Evolutionary conservation across 2,113 vertebrate genomes (phyloP).

Genomic region (Petrocephalus microphthalmus): DNA sequence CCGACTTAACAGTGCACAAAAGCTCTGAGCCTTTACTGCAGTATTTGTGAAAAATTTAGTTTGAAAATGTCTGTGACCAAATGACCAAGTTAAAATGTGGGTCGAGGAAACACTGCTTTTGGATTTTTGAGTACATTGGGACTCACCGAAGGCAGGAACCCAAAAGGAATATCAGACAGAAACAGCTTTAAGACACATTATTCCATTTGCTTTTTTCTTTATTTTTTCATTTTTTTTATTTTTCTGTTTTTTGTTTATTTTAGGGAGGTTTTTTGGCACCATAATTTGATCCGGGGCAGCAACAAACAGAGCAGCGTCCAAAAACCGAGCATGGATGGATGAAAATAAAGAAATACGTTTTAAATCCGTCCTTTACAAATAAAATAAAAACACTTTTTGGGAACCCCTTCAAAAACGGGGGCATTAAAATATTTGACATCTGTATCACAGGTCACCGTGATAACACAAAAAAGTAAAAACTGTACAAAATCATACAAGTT

Average conservation of each 20-base stretch:
- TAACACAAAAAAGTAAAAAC: constrained; percentile 83
- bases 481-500: constrained; percentile 98
- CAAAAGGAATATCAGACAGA: neutral
- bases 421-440: constrained; percentile 99
- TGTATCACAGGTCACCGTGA: constrained; percentile 94
- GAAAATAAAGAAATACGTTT: constrained; percentile 96
- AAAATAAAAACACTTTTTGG: constrained; percentile 89
- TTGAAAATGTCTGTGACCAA: neutral
- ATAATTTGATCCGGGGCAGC: constrained; percentile 76
- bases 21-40: neutral
- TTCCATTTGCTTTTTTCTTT: constrained; percentile 50
- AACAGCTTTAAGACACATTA: neutral
- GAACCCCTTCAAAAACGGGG: constrained; percentile 92
- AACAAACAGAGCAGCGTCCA: constrained; percentile 64
- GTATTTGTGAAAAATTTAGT: neutral
- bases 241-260: constrained; percentile 47
- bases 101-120: neutral
- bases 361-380: constrained; percentile 88
- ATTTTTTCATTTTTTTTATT: constrained; percentile 44
- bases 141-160: neutral
- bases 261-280: constrained; percentile 84
- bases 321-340: constrained; percentile 67
- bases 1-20: too few relatives aligned
- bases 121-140: neutral
- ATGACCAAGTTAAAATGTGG: neutral